Evolutionary conservation across 2,797 vertebrate genomes (phyloP).

Genomic region (Coregonus ussuriensis): DNA sequence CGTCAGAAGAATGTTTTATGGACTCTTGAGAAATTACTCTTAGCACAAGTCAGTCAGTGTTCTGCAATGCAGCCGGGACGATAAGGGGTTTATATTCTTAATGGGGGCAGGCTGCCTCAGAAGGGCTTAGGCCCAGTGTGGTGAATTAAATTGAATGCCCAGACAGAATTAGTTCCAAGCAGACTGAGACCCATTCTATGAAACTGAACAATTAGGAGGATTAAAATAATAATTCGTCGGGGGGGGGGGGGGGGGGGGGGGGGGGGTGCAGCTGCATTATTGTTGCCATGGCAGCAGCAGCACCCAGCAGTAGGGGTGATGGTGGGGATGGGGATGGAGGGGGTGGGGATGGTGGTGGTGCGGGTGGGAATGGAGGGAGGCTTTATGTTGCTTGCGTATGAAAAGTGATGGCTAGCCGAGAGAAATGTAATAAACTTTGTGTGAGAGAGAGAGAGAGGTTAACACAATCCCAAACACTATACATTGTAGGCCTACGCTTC

Average conservation of each 20-base stretch:
- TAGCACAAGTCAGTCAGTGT: conserved; percentile 78
- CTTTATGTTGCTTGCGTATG: conserved; percentile 46
- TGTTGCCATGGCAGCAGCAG: conserved; percentile 50
- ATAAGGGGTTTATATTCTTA: conserved; percentile 81
- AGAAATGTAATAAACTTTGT: conserved; percentile 42
- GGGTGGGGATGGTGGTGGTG: too few species aligned
- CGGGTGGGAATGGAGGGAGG: conserved; percentile 6
- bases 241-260: conserved; percentile 47
- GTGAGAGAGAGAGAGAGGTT: conserved; percentile 15
- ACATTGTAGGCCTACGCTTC: conserved; percentile 8
- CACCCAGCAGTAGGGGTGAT: conserved; percentile 42
- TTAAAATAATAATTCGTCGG: conserved; percentile 73
- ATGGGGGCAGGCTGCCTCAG: conserved; percentile 66
- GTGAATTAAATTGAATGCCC: conserved; percentile 80
- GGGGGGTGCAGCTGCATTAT: conserved; percentile 67
- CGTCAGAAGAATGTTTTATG: conserved; percentile 78
- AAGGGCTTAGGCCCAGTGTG: conserved; percentile 78
- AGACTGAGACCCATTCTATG: conserved; percentile 73
- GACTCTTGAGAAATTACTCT: conserved; percentile 78
- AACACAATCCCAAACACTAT: conserved; percentile 43
- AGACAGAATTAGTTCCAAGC: conserved; percentile 81
- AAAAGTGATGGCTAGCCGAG: conserved; percentile 60
- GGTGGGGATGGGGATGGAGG: neutral
- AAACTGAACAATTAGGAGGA: conserved; percentile 78
- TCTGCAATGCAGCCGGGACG: conserved; percentile 62